A percentile compares a stretch with the other conserved stretches of the same genome.
Evolutionary conservation across 2,113 vertebrate species (phyloP).

Genomic region (Barbus barbus): DNA sequence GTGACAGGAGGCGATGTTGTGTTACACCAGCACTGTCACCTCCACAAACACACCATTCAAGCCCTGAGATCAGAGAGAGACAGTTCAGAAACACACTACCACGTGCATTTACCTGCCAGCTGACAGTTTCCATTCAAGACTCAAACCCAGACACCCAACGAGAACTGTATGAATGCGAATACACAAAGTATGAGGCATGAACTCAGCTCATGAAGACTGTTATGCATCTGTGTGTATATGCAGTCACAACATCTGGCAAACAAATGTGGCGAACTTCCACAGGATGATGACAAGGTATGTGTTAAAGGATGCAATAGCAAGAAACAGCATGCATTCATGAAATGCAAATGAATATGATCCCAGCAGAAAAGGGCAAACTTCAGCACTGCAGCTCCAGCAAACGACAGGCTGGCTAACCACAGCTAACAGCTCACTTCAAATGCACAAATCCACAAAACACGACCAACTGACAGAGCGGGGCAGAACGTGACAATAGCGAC

Average conservation of each 20-base stretch:
- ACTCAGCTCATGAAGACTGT: neutral
- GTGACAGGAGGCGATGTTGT: conserved; percentile 75
- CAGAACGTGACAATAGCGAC: conserved; percentile 25
- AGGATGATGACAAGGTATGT: neutral
- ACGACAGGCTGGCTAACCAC: conserved; percentile 36
- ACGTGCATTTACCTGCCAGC: neutral
- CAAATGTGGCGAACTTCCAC: neutral
- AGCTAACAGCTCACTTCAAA: conserved; percentile 62
- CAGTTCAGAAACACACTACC: neutral
- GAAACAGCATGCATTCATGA: neutral
- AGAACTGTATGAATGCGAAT: neutral
- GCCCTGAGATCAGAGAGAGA: conserved; percentile 62
- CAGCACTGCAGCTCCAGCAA: conserved; percentile 21
- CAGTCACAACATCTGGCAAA: neutral
- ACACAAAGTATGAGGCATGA: neutral
- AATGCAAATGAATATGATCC: neutral
- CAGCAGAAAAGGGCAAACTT: conserved; percentile 24
- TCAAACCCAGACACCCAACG: neutral
- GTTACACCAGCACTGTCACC: conserved; percentile 75
- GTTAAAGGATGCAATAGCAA: neutral
- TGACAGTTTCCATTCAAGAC: neutral
- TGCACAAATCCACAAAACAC: conserved; percentile 64
- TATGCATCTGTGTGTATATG: neutral
- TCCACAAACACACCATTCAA: conserved; percentile 77
- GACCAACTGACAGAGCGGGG: conserved; percentile 32